These are phyloP conservation scores for Linnaemya tessellans DNA, from an alignment of 2,888 invertebrate genomes.

Conservation along the genomic window DNA sequence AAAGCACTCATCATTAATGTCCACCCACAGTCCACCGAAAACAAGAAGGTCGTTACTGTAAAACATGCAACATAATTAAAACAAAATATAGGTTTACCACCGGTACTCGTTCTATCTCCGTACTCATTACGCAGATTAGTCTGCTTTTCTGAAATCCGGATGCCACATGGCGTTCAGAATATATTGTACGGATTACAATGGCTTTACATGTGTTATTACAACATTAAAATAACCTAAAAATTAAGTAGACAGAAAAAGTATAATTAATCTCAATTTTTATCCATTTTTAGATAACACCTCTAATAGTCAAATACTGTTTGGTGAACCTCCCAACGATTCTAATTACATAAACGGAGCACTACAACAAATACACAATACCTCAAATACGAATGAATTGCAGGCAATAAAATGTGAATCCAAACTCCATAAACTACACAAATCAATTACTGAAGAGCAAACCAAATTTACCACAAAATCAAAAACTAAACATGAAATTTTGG, in stretches of 20 bases:
- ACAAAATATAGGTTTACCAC: too few relatives aligned
- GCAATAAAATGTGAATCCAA: not conserved
- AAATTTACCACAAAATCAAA: slow-evolving; percentile 11
- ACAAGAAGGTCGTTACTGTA: too few relatives aligned
- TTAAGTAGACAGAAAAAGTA: not conserved
- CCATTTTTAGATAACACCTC: slow-evolving; percentile 21
- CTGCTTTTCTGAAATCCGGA: too few relatives aligned
- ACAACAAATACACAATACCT: slow-evolving; percentile 7
- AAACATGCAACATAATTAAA: too few relatives aligned
- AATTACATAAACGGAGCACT: slow-evolving; percentile 10
- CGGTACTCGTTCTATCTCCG: too few relatives aligned
- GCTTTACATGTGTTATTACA: too few relatives aligned
- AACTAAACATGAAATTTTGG: slow-evolving; percentile 43
- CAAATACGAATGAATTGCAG: not conserved
- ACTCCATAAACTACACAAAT: not conserved
- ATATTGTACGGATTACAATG: too few relatives aligned
- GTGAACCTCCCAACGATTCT: not conserved
- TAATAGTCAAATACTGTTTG: not conserved
- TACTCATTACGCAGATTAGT: too few relatives aligned
- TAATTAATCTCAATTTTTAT: not conserved
- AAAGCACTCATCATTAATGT: too few relatives aligned
- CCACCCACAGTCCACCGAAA: too few relatives aligned
- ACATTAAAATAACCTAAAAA: too few relatives aligned
- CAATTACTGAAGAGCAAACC: not conserved
- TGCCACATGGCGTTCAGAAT: too few relatives aligned